Percentiles rank a stretch among this genome's conserved stretches.
These are phyloP conservation scores for Onychomys leucogaster DNA, from an alignment of 2,797 vertebrate species.

Conservation along the genomic window DNA sequence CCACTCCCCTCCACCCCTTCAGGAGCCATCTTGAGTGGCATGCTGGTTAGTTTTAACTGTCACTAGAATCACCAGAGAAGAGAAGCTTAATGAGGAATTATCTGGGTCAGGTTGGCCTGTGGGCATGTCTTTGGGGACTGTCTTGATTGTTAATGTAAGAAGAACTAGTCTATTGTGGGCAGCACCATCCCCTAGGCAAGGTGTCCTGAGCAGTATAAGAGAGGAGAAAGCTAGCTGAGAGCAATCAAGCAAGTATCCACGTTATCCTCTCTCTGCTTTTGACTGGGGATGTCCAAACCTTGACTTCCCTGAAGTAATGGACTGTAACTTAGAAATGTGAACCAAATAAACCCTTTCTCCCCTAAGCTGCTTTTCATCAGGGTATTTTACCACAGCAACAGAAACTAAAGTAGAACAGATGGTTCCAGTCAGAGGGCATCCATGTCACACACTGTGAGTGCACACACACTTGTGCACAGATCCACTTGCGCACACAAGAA, in stretches of 20 bases:
- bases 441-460: no score
- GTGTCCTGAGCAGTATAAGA: not conserved
- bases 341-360: not conserved
- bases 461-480: not conserved
- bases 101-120: not conserved
- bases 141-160: not conserved
- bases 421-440: not conserved
- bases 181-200: not conserved
- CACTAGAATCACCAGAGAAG: not conserved
- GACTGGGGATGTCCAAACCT: not conserved
- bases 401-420: not conserved
- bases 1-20: not conserved
- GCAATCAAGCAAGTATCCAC: not conserved
- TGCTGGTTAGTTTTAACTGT: not conserved
- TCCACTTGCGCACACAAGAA: not conserved
- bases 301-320: not conserved
- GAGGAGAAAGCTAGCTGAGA: not conserved
- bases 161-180: not conserved
- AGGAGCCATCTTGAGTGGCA: not conserved
- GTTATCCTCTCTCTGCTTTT: not conserved
- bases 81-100: not conserved
- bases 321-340: fast-evolving
- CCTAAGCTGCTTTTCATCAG: not conserved
- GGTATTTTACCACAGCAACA: not conserved
- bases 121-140: not conserved